Evolutionary conservation across 2,113 vertebrate genomes (phyloP), one percentile per base, ranked within the genome.

Genomic region (Pseudorhombus dupliciocellatus): DNA sequence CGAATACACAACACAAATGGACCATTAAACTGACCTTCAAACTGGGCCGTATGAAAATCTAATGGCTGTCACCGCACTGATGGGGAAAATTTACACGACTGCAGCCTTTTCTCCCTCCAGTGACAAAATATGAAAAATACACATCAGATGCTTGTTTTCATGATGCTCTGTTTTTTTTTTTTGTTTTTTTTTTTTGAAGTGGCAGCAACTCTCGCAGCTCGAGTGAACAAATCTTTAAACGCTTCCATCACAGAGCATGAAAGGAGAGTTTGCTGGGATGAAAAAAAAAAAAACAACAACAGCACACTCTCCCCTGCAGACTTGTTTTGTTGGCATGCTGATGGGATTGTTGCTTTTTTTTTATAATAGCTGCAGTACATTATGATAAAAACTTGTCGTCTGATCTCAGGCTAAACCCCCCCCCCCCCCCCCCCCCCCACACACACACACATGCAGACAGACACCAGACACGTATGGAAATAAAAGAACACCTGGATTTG

Each of bases 21-120:
- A 76, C 88, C 89, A 90, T 92, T 88, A 91, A 89, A 89, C 87
- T 89, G 91, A 92, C 90, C 90, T 92, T 91, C 87, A 91, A 66
- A 83, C 72, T 44, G 31, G 75, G 66, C 58, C 64, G 66, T 71
- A 12, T 79, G 72, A 84, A 89, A 87, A 85, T 83, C 83, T 78
- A 88, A 84, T 46, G 75, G 62, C 83, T 91, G 90, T 88, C 85
- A 88, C 7, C 50, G 24, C 75, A 24, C 26, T 66, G 81, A 76
- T 44, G 84, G 26, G 78, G 24, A 37, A 60, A 10, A 61, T 84
- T 66, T 75, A 70, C 73, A 75, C 34, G 81, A 73, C 53, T 20
- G 24, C 64, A 26, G 77, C 56, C 51, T 59, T 22, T 18, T 42
- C 56, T 10, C 50, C 77, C 79, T 80, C 70, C 75, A 76, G 79